A percentile compares a stretch with the other conserved stretches of the same genome.
phyloP scores from a whole-genome alignment of 1,140 invertebrate species.

The Adoxophyes honmai region DNA sequence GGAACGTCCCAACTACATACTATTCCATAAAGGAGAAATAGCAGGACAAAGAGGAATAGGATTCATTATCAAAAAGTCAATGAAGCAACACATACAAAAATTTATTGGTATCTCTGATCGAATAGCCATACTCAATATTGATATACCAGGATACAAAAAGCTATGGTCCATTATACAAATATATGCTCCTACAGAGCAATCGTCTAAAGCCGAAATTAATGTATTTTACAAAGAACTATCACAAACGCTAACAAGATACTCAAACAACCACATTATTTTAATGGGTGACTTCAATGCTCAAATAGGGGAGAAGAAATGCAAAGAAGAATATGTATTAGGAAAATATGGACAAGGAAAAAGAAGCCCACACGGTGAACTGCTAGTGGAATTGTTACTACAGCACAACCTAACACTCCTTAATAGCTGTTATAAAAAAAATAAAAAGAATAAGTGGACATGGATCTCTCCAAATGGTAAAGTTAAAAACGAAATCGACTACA shows the following conservation, averaged over 20 bases:
- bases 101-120: slow-evolving; percentile 22
- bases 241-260: slow-evolving; percentile 17
- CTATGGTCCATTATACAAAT: slow-evolving; percentile 27
- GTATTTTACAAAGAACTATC: slow-evolving; percentile 22
- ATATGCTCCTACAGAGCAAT: slow-evolving; percentile 31
- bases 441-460: no score
- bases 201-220: slow-evolving; percentile 15
- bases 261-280: slow-evolving; percentile 22
- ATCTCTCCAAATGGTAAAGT: no score
- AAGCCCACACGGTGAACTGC: no score
- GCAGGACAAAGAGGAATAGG: slow-evolving; percentile 25
- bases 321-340: no score
- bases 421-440: no score
- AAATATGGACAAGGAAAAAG: no score
- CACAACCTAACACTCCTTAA: no score
- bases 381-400: no score
- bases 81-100: slow-evolving; percentile 19
- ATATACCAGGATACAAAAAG: slow-evolving; percentile 22
- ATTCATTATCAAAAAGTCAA: slow-evolving; percentile 19
- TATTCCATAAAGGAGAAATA: slow-evolving; percentile 23
- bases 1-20: slow-evolving; percentile 19
- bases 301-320: not conserved
- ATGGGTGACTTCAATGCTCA: no score
- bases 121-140: slow-evolving; percentile 19
- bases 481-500: no score